A percentile compares a stretch with the other conserved stretches of the same genome.
phyloP scores from a whole-genome alignment of 2,797 vertebrate species.

The Poecile montanus region DNA sequence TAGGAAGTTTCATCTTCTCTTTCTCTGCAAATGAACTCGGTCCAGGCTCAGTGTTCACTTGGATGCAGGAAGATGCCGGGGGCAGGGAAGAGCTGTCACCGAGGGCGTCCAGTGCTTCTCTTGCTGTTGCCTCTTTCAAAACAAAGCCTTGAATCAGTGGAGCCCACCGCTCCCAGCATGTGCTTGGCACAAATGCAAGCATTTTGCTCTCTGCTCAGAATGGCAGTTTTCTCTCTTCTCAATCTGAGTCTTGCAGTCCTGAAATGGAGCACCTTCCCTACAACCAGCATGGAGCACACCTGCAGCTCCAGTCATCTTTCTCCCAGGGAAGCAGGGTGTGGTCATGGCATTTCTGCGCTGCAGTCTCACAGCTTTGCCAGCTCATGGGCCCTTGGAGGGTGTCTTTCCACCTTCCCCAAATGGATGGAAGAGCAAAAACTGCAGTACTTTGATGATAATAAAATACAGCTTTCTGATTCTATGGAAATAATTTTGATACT shows the following conservation, averaged over 20 bases:
- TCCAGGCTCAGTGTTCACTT: not conserved
- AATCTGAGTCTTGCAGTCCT: not conserved
- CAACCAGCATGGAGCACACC: not conserved
- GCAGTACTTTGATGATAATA: not conserved
- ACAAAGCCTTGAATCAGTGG: not conserved
- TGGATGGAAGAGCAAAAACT: not conserved
- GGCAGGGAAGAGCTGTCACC: not conserved
- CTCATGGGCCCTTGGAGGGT: not conserved
- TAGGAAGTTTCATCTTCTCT: not conserved
- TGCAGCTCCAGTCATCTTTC: not conserved
- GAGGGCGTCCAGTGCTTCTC: not conserved
- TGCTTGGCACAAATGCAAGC: not conserved
- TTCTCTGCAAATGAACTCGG: not conserved
- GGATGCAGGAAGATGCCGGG: not conserved
- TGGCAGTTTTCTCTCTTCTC: not conserved
- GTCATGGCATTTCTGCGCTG: not conserved
- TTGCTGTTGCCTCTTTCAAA: not conserved
- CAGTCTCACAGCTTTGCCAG: not conserved
- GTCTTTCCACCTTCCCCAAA: not conserved
- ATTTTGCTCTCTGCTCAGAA: not conserved
- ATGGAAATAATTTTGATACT: not conserved
- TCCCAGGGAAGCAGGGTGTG: not conserved
- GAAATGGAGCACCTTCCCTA: not conserved
- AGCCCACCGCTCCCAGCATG: not conserved
- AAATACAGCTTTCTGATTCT: not conserved